Evolutionary conservation across 2,888 invertebrate species (phyloP), one percentile per base, ranked within the genome.

Genomic region (Ecdyonurus torrentis): DNA sequence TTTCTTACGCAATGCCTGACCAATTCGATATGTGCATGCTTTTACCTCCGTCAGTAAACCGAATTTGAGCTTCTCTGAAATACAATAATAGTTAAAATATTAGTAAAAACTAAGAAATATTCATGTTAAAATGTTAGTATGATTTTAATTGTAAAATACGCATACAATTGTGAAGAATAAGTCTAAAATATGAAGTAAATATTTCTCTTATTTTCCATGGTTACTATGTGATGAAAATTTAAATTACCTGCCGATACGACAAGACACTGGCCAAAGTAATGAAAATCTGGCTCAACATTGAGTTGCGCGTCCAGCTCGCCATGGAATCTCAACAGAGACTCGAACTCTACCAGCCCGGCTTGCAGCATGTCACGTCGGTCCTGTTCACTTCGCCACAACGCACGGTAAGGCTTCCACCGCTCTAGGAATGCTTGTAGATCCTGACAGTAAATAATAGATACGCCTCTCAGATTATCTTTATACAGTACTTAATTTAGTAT

Each of bases 361-460:
- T 83, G 83, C 67, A 89, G 78, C 10, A 91, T 76, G 70, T 91
- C 89, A 0, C 89, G 77, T 23, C 87, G 81, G n/a, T 69, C 69
- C 67, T 87, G 86, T 71, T 91, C 90, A 69, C 89, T 88, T 69
- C 87, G 87, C 91, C 92, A 92, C 2, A 91, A 76, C 69, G 89
- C 89, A 72, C 88, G 87, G 73, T 94, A 95, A 0, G 90, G 89
- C 23, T 87, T 83, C 91, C 95, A 95, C 68, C 86, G 82, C 69
- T 88, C 86, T 58, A 95, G 82, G 67, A 93, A 87, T 18, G 82
- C 83, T 55, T 82, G 83, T 61, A 94, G 79, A 73, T 94, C 93
- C 89, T 90, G 71, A 37, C n/a, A n/a, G n/a, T n/a, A n/a, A n/a
- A n/a, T n/a, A n/a, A n/a, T n/a, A n/a, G n/a, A n/a, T n/a, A n/a